phyloP scores from a whole-genome alignment of 2,888 invertebrate genomes.

The Thalpophila matura region DNA sequence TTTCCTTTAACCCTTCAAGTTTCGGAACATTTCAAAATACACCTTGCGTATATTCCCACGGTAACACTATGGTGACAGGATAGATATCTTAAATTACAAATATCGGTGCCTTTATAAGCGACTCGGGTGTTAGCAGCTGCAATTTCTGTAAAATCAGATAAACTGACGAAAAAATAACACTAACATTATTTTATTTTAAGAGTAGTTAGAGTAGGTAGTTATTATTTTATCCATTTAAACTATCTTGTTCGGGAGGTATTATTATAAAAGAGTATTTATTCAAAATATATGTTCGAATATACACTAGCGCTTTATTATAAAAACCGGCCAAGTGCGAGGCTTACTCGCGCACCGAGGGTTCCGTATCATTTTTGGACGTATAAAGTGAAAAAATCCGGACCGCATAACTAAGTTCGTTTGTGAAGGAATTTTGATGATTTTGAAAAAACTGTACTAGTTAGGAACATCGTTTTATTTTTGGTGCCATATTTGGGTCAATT shows the following conservation, averaged over 20 bases:
- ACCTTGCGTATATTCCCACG: constrained; percentile 79
- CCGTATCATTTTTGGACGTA: too few relatives aligned
- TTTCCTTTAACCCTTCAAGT: constrained; percentile 59
- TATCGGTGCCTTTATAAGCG: constrained; percentile 37
- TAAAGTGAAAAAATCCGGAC: too few relatives aligned
- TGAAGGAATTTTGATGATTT: too few relatives aligned
- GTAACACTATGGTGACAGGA: constrained; percentile 51
- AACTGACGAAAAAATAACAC: constrained; percentile 30
- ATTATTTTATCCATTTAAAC: too few relatives aligned
- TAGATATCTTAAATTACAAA: constrained; percentile 62
- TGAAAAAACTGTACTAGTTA: too few relatives aligned
- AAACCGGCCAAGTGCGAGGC: too few relatives aligned
- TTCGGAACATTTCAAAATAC: constrained; percentile 51
- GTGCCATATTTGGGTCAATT: too few relatives aligned
- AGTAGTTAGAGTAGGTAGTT: too few relatives aligned
- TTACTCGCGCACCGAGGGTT: too few relatives aligned
- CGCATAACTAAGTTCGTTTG: too few relatives aligned
- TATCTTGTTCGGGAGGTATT: too few relatives aligned
- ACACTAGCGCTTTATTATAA: not conserved
- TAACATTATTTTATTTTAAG: not conserved
- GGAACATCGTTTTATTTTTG: too few relatives aligned
- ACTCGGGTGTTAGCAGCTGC: constrained; percentile 50
- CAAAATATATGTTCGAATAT: not conserved
- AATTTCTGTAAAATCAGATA: constrained; percentile 50
- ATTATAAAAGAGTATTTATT: constrained; percentile 1